These are phyloP conservation scores for Manis crassicaudata DNA, from an alignment of 2,797 vertebrate genomes.

Conservation along the genomic window DNA sequence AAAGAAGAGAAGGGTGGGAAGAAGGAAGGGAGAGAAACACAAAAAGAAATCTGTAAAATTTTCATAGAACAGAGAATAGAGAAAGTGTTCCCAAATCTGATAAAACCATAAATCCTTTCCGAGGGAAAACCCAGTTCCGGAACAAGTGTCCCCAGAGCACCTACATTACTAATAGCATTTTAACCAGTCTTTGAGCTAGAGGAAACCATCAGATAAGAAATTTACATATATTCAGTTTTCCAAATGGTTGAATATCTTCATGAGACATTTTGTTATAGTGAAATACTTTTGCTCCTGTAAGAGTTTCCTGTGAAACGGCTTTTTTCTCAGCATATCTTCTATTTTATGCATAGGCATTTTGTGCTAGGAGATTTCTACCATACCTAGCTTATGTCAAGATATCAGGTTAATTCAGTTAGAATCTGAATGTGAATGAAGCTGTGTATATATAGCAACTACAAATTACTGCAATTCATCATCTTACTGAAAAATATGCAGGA, in stretches of 20 bases:
- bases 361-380: not conserved
- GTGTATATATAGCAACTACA: not conserved
- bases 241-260: not conserved
- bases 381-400: not conserved
- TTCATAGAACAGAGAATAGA: not conserved
- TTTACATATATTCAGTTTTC: not conserved
- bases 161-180: not conserved
- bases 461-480: not conserved
- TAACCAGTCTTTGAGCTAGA: not conserved
- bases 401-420: not conserved
- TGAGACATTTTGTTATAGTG: not conserved
- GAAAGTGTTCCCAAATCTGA: not conserved
- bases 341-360: not conserved
- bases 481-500: not conserved
- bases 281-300: not conserved
- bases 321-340: not conserved
- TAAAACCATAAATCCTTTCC: not conserved
- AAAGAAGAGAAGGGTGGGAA: not conserved
- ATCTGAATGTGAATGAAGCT: not conserved
- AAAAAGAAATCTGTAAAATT: not conserved
- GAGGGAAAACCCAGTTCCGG: not conserved
- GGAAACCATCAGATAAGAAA: not conserved
- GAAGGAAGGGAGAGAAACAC: not conserved
- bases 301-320: not conserved
- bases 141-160: not conserved